These are phyloP conservation scores for Montipora efflorescens DNA, from an alignment of 64 coral and sea anemone species.

Conservation along the genomic window DNA sequence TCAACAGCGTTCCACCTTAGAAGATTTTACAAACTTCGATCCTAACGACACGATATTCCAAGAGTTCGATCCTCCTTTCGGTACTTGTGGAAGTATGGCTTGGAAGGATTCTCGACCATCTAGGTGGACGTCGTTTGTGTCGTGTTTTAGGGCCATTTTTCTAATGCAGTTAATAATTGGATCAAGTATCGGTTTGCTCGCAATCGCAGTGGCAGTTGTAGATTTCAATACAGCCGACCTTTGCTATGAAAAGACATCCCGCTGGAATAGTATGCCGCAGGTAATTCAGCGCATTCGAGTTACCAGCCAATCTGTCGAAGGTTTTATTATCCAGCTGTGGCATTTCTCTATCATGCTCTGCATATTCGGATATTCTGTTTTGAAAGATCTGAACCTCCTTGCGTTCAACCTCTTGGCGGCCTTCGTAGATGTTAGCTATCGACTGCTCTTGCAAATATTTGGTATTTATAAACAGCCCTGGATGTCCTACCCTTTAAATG, in stretches of 20 bases:
- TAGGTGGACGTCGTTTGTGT: neutral
- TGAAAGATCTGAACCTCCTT: slow-evolving; percentile 81
- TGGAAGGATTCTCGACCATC: slow-evolving; percentile 35
- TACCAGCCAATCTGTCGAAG: slow-evolving; percentile 63
- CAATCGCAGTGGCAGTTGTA: slow-evolving; percentile 49
- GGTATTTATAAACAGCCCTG: slow-evolving; percentile 79
- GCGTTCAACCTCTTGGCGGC: slow-evolving; percentile 78
- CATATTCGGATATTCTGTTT: slow-evolving; percentile 67
- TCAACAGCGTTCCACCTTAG: neutral
- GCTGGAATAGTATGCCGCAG: slow-evolving; percentile 69
- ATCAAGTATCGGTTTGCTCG: slow-evolving; percentile 50
- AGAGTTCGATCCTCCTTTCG: slow-evolving; percentile 38
- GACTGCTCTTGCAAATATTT: slow-evolving; percentile 77
- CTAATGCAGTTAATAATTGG: slow-evolving; percentile 66
- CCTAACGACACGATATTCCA: slow-evolving; percentile 47
- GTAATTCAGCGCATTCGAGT: slow-evolving; percentile 73
- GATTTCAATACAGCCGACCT: slow-evolving; percentile 77
- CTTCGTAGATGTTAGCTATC: slow-evolving; percentile 69
- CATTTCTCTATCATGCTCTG: slow-evolving; percentile 64
- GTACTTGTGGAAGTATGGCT: neutral
- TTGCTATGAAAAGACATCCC: slow-evolving; percentile 60
- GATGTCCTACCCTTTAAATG: slow-evolving; percentile 86
- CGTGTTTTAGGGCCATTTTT: slow-evolving; percentile 70
- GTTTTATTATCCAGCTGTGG: slow-evolving; percentile 86
- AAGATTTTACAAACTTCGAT: slow-evolving; percentile 53